A percentile compares a stretch with the other conserved stretches of the same genome.
phyloP scores from a whole-genome alignment of 2,888 invertebrate genomes.

The Cactoblastis cactorum region DNA sequence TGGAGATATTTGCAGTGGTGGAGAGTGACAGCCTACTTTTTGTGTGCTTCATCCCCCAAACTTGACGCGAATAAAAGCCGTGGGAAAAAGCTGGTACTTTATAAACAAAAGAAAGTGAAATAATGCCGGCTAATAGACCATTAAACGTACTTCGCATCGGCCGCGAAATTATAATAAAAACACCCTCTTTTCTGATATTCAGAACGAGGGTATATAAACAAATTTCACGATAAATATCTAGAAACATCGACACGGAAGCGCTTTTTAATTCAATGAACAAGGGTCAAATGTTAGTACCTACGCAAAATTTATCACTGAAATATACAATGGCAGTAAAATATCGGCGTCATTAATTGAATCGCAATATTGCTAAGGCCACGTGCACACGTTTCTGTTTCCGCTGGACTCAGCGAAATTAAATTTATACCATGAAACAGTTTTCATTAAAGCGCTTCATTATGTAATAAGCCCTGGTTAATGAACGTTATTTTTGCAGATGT shows the following conservation, averaged over 20 bases:
- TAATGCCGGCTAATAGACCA: not conserved
- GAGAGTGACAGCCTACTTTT: no score
- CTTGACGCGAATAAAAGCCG: no score
- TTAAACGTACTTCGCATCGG: not conserved
- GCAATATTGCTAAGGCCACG: constrained; percentile 47
- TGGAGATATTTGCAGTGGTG: no score
- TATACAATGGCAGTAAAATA: constrained; percentile 64
- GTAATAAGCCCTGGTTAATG: not conserved
- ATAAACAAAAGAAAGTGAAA: no score
- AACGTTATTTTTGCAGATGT: not conserved
- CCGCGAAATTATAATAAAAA: constrained; percentile 7
- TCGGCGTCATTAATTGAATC: constrained; percentile 66
- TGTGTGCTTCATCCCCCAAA: no score
- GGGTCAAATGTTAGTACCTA: constrained; percentile 40
- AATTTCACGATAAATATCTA: constrained; percentile 11
- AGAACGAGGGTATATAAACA: not conserved
- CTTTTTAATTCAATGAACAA: constrained; percentile 25
- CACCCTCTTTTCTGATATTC: constrained; percentile 1
- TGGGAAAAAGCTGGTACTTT: no score
- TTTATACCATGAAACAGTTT: not conserved
- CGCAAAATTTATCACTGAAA: constrained; percentile 52
- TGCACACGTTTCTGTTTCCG: constrained; percentile 7
- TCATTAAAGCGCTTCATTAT: not conserved
- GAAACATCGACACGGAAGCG: constrained; percentile 19
- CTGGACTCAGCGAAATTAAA: constrained; percentile 2